phyloP scores from a whole-genome alignment of 2,113 vertebrate species.

The Dipodomys spectabilis region DNA sequence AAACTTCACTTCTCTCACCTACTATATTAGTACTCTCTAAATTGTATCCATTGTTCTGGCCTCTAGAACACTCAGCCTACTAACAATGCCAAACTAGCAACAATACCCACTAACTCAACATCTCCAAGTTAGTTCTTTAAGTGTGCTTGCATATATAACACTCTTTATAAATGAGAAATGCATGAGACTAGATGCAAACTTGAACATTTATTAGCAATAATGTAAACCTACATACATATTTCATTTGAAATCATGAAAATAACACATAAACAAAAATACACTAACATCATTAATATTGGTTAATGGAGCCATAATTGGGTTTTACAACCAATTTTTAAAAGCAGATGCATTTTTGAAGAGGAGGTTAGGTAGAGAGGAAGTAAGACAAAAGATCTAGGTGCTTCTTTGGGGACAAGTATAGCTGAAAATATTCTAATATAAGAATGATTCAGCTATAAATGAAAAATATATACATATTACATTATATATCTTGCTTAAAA shows the following conservation, averaged over 20 bases:
- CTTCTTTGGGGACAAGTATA: background rate
- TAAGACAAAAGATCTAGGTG: background rate
- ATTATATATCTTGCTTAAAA: background rate
- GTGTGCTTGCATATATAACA: background rate
- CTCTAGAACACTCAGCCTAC: background rate
- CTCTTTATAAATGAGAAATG: background rate
- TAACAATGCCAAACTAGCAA: background rate
- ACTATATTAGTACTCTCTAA: background rate
- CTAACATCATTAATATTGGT: background rate
- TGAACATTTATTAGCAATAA: background rate
- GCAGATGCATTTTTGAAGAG: background rate
- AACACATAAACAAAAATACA: background rate
- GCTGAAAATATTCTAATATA: background rate
- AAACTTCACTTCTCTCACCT: background rate
- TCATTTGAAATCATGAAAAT: background rate
- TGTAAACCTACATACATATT: background rate
- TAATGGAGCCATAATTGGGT: background rate
- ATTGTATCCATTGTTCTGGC: background rate
- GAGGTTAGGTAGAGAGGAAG: rapidly evolving
- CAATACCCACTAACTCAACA: background rate
- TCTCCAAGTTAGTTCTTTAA: background rate
- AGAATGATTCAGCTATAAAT: background rate
- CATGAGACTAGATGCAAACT: background rate
- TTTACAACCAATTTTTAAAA: background rate
- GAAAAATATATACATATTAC: background rate